Percentiles rank a stretch among this genome's conserved stretches.
phyloP scores from a whole-genome alignment of 2,888 invertebrate species.

The Camptogramma bilineatum region DNA sequence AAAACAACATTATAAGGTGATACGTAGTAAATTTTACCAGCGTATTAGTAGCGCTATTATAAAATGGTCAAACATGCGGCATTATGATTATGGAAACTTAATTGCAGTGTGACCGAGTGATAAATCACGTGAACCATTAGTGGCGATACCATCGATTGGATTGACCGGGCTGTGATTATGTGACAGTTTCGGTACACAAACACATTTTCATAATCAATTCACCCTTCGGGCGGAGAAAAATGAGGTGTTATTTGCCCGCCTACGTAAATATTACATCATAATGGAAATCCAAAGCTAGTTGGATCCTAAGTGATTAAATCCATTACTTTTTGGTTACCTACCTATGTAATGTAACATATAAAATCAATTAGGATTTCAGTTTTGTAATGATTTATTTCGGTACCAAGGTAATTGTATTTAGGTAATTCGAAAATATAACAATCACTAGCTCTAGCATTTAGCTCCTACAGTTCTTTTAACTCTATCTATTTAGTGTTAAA shows the following conservation, averaged over 20 bases:
- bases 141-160: conserved; percentile 55
- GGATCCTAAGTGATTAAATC: neutral
- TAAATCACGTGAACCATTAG: conserved; percentile 68
- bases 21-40: neutral
- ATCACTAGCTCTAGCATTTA: too few species aligned
- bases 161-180: conserved; percentile 33
- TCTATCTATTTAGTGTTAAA: too few species aligned
- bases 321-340: neutral
- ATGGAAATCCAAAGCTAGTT: neutral
- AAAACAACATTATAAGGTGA: neutral
- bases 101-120: conserved; percentile 64
- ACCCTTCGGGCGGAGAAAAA: conserved; percentile 3
- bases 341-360: neutral
- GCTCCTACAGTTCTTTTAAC: too few species aligned
- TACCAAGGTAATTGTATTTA: too few species aligned
- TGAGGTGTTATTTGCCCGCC: neutral
- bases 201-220: conserved; percentile 38
- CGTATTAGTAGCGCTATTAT: neutral
- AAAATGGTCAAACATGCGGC: conserved; percentile 17
- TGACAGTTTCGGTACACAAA: conserved; percentile 41
- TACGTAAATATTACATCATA: neutral
- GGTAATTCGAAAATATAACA: too few species aligned
- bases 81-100: conserved; percentile 34
- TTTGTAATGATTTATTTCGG: too few species aligned
- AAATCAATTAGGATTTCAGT: neutral